Evolutionary conservation across 2,888 invertebrate species (phyloP), one percentile per base, ranked within the genome.

Genomic region (Stramonita haemastoma): DNA sequence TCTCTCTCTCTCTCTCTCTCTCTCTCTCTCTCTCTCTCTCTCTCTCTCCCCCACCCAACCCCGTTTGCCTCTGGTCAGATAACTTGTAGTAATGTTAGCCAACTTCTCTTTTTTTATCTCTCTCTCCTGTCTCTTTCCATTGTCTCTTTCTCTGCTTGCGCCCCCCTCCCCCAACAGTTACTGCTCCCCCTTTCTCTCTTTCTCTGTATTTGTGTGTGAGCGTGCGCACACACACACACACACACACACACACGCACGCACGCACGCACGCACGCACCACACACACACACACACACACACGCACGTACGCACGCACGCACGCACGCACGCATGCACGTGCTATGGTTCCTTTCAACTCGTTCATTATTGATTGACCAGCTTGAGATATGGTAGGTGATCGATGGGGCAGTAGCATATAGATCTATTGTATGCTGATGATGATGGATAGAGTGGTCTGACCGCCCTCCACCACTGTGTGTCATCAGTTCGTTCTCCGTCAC

Each of bases 211-310:
- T 22, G 26, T 26, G 26, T 26, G 26, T 70, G 26, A 5, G 26
- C 22, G 26, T 5, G 26, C 22, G 11, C 13, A 60, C 60, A 60
- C 60, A 60, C 60, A 60, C 60, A 60, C 60, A 60, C 60, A 60
- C 60, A 60, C 60, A 60, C 60, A 60, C 60, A 60, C 60, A 60
- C 60, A 60, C 60, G 19, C n/a, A n/a, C n/a, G n/a, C 60, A 60
- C 60, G 19, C 60, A 60, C 60, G 19, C 60, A 77, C 60, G 19
- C 60, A 60, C 60, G 19, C 60, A 60, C 60, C 77, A 77, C 77
- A 77, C 77, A 77, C 77, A 77, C 77, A 77, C 77, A 77, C 77
- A 77, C 77, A 77, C 32, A 32, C 79, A 81, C 32, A 32, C 79
- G 26, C 79, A 81, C 79, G 26, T 32, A 81, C 79, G 26, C 79